Conservation (phyloP, 2,888 invertebrate species). For the Tubiluchus corallicola region DNA sequence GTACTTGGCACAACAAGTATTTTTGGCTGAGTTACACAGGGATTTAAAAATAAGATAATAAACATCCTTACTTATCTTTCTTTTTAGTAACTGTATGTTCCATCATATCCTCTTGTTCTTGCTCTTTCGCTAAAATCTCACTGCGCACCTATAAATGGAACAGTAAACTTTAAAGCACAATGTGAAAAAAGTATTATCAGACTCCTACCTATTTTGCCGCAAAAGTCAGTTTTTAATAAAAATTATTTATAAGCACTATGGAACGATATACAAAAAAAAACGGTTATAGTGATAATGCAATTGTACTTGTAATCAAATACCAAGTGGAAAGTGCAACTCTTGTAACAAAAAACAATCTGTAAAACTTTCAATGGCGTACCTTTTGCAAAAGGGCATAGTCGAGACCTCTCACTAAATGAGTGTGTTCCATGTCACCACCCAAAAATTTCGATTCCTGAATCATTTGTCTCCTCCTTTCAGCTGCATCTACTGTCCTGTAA, state of each 20-base stretch:
- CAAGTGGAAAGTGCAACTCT: too few relatives aligned
- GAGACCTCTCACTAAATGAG: conserved; percentile 95
- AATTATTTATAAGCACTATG: too few relatives aligned
- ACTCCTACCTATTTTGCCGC: too few relatives aligned
- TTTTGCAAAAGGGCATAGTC: conserved; percentile 82
- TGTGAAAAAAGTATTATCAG: conserved; percentile 6
- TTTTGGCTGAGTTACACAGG: background rate
- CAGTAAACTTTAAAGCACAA: conserved; percentile 4
- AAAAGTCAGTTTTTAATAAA: too few relatives aligned
- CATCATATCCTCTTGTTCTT: too few relatives aligned
- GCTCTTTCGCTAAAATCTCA: conserved; percentile 61
- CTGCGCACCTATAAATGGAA: conserved; percentile 40
- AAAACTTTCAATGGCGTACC: too few relatives aligned
- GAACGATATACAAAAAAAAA: too few relatives aligned
- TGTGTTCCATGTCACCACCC: conserved; percentile 99
- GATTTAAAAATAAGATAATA: background rate
- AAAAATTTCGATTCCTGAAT: conserved; percentile 98
- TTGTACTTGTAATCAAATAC: too few relatives aligned
- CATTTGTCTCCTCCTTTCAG: conserved; percentile 78
- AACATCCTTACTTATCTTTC: conserved; percentile 45
- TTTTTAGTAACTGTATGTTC: too few relatives aligned
- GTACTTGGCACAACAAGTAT: conserved; percentile 18
- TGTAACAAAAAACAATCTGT: too few relatives aligned
- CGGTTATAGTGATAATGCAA: too few relatives aligned
- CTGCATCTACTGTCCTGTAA: conserved; percentile 49